Conservation (phyloP, 1,140 invertebrate species). For the Panulirus ornatus region DNA sequence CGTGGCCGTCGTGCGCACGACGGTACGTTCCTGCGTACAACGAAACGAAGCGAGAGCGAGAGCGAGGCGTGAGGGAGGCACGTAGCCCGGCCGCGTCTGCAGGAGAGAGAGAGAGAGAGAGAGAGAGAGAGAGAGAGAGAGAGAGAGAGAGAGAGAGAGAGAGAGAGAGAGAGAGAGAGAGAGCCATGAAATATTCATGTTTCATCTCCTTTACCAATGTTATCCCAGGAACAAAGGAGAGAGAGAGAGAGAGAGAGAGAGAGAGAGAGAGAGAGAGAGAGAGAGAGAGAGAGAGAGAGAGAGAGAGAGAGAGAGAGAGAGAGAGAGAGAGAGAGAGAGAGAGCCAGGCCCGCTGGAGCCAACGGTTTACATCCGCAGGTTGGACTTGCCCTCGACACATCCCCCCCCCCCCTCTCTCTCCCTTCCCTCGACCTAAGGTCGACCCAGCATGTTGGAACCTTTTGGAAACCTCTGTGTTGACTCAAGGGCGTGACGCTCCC, state of each 20-base stretch:
- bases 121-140: background rate
- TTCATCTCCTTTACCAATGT: background rate
- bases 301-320: slow-evolving; percentile 28
- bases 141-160: background rate
- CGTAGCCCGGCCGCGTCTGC: background rate
- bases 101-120: background rate
- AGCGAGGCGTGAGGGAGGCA: background rate
- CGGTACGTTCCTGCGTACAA: no score
- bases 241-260: slow-evolving; percentile 34
- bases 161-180: slow-evolving; percentile 7
- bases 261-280: slow-evolving; percentile 33
- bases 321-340: slow-evolving; percentile 17
- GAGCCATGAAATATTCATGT: background rate
- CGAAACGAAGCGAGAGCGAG: background rate
- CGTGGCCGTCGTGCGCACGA: no score
- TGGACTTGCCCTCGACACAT: no score
- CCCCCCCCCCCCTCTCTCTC: no score
- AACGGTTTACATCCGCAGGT: no score
- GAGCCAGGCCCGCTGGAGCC: background rate
- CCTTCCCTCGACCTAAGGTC: no score
- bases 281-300: slow-evolving; percentile 36
- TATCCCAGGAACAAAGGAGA: background rate
- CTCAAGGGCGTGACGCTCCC: no score
- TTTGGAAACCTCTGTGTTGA: no score
- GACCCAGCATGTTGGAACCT: no score